Conservation (phyloP, 37 sponge, comb jelly and placozoan genomes). For the Theonella swinhoei region DNA sequence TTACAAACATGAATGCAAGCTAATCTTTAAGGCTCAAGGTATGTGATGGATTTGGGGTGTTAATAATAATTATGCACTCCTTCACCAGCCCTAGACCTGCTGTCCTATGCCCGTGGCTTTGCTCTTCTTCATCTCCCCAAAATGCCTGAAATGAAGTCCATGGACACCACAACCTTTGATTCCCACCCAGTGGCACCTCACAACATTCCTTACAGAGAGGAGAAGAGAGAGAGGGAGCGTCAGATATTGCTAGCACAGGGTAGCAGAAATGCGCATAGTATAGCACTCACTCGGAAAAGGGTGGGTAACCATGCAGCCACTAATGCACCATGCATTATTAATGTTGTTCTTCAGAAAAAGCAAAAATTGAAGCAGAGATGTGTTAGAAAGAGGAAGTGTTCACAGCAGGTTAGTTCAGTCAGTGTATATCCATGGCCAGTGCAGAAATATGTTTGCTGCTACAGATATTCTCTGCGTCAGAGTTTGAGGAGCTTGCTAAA, state of each 20-base stretch:
- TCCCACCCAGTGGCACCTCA: slow-evolving; percentile 15
- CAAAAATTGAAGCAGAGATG: no score
- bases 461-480: no score
- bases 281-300: no score
- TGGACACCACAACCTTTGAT: slow-evolving; percentile 32
- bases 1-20: slow-evolving; percentile 90
- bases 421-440: no score
- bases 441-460: no score
- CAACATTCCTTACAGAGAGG: slow-evolving; percentile 54
- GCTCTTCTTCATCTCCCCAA: slow-evolving; percentile 86
- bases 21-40: slow-evolving; percentile 92
- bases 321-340: no score
- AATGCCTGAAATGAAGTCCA: slow-evolving; percentile 91
- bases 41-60: neutral
- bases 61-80: no score
- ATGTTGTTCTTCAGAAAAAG: no score
- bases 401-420: no score
- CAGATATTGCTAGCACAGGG: neutral
- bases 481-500: slow-evolving; percentile 83
- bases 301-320: no score
- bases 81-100: slow-evolving; percentile 84
- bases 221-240: slow-evolving; percentile 66
- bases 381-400: no score
- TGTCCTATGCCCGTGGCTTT: slow-evolving; percentile 76
- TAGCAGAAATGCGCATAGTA: no score